phyloP scores from a whole-genome alignment of 2,113 vertebrate genomes.

The Scatophagus argus region DNA sequence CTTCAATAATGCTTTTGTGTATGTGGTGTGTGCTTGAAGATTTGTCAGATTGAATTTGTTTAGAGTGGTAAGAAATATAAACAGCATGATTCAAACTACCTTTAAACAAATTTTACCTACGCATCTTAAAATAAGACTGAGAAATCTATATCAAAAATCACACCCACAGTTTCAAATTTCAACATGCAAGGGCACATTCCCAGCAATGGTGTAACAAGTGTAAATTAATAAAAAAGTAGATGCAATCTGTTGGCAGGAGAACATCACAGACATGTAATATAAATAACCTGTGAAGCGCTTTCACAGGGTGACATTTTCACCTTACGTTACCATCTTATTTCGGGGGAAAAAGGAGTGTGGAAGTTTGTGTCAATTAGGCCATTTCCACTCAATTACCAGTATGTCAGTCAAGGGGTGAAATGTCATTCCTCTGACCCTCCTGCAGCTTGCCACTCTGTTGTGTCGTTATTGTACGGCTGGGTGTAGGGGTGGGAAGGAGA shows the following conservation, averaged over 20 bases:
- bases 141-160: neutral
- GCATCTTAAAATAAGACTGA: neutral
- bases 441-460: conserved; percentile 33
- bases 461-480: conserved; percentile 47
- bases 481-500: neutral
- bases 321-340: conserved; percentile 20
- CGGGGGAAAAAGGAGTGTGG: conserved; percentile 3
- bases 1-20: neutral
- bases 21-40: neutral
- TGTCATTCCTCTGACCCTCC: conserved; percentile 41
- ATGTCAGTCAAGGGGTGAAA: conserved; percentile 51
- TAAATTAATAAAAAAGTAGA: conserved; percentile 7
- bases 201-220: neutral
- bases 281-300: conserved; percentile 27
- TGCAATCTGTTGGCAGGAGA: conserved; percentile 18
- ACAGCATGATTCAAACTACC: no score
- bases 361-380: conserved; percentile 59
- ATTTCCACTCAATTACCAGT: conserved; percentile 67
- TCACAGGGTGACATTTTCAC: conserved; percentile 40
- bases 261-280: neutral
- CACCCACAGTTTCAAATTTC: neutral
- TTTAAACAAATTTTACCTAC: neutral
- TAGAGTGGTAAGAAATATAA: no score
- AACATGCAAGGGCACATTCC: neutral
- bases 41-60: neutral